Base-by-base conservation (phyloP, 2,888 invertebrate species). In the Chaetogeoica ovagalla region DNA sequence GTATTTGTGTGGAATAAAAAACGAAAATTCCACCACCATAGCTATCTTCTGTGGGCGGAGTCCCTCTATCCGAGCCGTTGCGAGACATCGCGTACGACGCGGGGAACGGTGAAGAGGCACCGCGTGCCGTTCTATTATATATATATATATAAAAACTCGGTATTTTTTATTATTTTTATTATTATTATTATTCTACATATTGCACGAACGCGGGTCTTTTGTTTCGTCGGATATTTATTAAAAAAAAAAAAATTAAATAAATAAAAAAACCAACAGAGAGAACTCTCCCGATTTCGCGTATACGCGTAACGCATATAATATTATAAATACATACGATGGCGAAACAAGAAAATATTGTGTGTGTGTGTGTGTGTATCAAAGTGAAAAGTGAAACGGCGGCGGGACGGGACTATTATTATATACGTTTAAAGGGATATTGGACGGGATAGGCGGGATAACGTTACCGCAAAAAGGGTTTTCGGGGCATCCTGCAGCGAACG, bases 381-480 rank as follows among this genome's bases (percentile, higher is more conserved):
- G 75, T 59, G 66, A 76, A 76, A 75, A 75, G 66, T 23, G 66
- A 57, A 57, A 69, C 62, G 55, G 30, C 15, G n/a, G 21, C 52
- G 70, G 39, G 55, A 17, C 1, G 59, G 19, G 19, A 39, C 23
- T 23, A 63, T 79, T 79, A 79, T 79, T 70, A 71, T 79, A 79
- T 79, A 71, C 71, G 43, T 71, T 71, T 79, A 79, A 71, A 79
- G 63, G 79, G 70, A 71, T 70, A 30, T 30, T 30, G 21, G 60
- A 17, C 52, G 69, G 55, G 63, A 19, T 19, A 4, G 19, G 37
- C 9, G 48, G 7, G 60, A 60, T 30, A n/a, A 69, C 37, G 62
- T 70, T 79, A 79, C 79, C 79, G 70, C 79, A 71, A 79, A 79
- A 79, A 79, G 70, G 79, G 79, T 79, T 79, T 79, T 71, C 57